Conservation (phyloP, 2,888 invertebrate species). For the Penaeus monodon region DNA sequence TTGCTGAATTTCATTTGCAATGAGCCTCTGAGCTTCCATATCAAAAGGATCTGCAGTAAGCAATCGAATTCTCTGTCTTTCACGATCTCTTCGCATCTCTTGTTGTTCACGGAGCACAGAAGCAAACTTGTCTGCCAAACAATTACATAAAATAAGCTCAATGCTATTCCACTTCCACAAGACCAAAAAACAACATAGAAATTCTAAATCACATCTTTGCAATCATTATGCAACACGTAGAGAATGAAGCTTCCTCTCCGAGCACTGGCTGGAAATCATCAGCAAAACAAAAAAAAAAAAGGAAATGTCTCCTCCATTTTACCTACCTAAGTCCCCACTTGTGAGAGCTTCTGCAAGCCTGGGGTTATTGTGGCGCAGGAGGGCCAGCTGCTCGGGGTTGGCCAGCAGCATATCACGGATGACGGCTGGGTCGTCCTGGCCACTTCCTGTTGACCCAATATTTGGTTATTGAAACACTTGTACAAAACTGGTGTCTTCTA, state of each 20-base stretch:
- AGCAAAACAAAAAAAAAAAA: too few species aligned
- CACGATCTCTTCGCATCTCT: slow-evolving; percentile 83
- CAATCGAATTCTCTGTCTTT: slow-evolving; percentile 86
- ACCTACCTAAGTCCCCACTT: slow-evolving; percentile 80
- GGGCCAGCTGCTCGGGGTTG: slow-evolving; percentile 90
- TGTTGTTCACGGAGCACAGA: slow-evolving; percentile 86
- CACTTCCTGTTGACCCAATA: slow-evolving; percentile 5
- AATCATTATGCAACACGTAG: too few species aligned
- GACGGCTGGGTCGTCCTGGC: slow-evolving; percentile 80
- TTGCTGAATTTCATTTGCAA: slow-evolving; percentile 94
- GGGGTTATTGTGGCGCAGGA: slow-evolving; percentile 93
- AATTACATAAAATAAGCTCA: slow-evolving; percentile 67
- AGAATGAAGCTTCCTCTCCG: too few species aligned
- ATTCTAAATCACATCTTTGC: too few species aligned
- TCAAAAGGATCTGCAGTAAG: slow-evolving; percentile 95
- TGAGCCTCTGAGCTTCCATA: slow-evolving; percentile 92
- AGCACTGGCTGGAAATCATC: too few species aligned
- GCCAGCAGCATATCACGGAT: slow-evolving; percentile 88
- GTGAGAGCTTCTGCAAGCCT: slow-evolving; percentile 90
- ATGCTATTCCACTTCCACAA: not conserved
- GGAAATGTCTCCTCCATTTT: too few species aligned
- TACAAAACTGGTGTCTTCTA: too few species aligned
- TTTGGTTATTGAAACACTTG: not conserved
- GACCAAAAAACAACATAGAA: not conserved
- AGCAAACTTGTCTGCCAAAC: slow-evolving; percentile 80